Evolutionary conservation across 2,797 vertebrate species (phyloP), one percentile per base, ranked within the genome.

Genomic region (Mergus octosetaceus): DNA sequence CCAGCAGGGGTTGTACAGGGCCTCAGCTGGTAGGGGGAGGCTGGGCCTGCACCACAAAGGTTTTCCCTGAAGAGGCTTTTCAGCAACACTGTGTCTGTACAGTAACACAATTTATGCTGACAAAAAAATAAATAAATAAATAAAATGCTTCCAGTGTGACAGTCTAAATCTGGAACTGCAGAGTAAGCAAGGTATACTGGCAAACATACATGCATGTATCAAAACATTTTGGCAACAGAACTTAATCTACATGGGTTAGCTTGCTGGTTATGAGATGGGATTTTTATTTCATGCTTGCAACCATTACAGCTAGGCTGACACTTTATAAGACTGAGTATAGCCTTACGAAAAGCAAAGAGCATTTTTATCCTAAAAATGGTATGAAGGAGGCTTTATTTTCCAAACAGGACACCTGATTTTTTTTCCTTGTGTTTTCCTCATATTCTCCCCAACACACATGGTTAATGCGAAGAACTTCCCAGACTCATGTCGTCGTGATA

Each of bases 171-270:
- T 66, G 41, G 45, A 88, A 69, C 11, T 2, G 2, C 54, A n/a
- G 28, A 43, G 22, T 32, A 34, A 53, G 32, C 6, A 49, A 57
- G 13, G 54, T 64, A 15, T 32, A 28, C 39, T 36, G 30, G 30
- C 32, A 75, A 81, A 72, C 11, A 8, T 8, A 32, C 0, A 2
- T 1, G 1, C 5, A 13, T 4, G 14, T 5, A 57, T 62, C 53
- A 43, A 78, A 85, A 17, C 3, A 58, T 58, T 62, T 65, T 38
- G 32, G 69, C 49, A 81, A 54, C 34, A 66, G 69, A 72, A 28
- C 14, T 58, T 58, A 28, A 62, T 27, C n/a, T 51, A 43, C 2
- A 0, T 73, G 43, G 58, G 10, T 45, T 62, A 73, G 36, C 39
- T 11, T 16, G 45, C 56, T 78, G 38, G 21, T 72, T 72, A 53